These are phyloP conservation scores for Solen grandis DNA, from an alignment of 1,140 invertebrate species.

Conservation along the genomic window DNA sequence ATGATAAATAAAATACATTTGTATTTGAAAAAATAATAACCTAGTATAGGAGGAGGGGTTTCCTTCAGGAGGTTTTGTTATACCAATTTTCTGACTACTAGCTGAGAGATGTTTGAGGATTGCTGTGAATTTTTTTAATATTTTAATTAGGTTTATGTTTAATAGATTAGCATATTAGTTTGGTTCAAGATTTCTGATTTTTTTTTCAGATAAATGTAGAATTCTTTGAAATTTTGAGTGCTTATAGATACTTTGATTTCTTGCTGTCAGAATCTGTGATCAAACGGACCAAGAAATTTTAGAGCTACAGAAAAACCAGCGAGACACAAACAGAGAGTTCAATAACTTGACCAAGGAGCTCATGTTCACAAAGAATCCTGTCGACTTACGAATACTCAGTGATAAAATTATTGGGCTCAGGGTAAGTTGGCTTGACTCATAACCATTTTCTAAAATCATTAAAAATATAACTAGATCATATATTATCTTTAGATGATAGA, in stretches of 20 bases:
- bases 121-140: too few species aligned
- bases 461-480: neutral
- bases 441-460: neutral
- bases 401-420: constrained; percentile 69
- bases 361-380: constrained; percentile 66
- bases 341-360: constrained; percentile 71
- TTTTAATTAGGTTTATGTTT: too few species aligned
- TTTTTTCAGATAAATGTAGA: neutral
- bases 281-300: constrained; percentile 72
- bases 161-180: neutral
- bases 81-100: too few species aligned
- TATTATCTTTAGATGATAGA: neutral
- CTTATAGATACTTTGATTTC: neutral
- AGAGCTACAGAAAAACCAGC: constrained; percentile 72
- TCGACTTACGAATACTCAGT: constrained; percentile 71
- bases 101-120: too few species aligned
- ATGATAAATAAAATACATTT: too few species aligned
- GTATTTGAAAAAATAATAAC: too few species aligned
- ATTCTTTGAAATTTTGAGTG: neutral
- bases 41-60: too few species aligned
- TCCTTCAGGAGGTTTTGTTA: too few species aligned
- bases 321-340: constrained; percentile 72
- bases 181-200: neutral
- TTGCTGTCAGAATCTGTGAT: constrained; percentile 72
- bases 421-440: constrained; percentile 62